Evolutionary conservation across 2,113 vertebrate species (phyloP).

Genomic region (Lichenostomus cassidix): DNA sequence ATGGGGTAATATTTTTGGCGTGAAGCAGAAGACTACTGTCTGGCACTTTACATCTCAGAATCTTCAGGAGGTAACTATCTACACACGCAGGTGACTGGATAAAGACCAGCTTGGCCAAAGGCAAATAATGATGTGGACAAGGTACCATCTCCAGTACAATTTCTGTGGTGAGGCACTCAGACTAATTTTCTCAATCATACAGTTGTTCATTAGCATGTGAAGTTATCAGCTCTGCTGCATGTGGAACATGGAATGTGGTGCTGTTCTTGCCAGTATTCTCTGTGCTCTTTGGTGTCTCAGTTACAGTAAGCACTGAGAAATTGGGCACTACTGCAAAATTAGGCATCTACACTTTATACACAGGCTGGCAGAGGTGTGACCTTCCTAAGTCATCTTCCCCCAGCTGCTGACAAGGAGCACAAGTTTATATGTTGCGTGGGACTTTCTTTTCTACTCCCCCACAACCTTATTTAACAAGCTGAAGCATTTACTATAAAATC

Average conservation of each 20-base stretch:
- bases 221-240: background rate
- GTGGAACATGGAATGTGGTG: background rate
- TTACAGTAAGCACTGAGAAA: background rate
- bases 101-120: background rate
- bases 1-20: background rate
- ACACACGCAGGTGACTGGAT: background rate
- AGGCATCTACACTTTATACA: accelerated
- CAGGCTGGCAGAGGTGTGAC: background rate
- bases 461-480: background rate
- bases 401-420: background rate
- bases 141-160: background rate
- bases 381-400: background rate
- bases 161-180: background rate
- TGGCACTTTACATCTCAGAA: background rate
- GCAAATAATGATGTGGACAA: background rate
- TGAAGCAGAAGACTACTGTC: background rate
- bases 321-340: background rate
- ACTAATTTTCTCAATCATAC: background rate
- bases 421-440: background rate
- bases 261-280: background rate
- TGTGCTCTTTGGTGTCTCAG: background rate
- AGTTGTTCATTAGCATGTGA: background rate
- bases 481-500: background rate
- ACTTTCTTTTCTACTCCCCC: background rate
- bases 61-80: background rate